These are phyloP conservation scores for Leptoclinus maculatus DNA, from an alignment of 2,797 vertebrate species.

Conservation along the genomic window DNA sequence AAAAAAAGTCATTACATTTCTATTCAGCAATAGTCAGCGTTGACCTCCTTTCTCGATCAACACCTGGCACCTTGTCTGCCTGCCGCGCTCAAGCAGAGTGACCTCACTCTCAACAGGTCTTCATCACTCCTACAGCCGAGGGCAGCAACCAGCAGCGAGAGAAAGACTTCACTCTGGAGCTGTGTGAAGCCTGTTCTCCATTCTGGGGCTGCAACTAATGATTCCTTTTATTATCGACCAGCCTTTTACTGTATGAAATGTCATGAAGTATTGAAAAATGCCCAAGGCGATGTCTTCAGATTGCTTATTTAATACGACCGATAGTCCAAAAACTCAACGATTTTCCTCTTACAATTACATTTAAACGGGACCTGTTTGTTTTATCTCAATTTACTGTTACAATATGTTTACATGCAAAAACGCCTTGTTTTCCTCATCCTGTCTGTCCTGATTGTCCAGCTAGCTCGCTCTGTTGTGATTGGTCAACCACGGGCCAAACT, in stretches of 20 bases:
- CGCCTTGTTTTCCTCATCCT: no score
- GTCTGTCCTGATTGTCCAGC: no score
- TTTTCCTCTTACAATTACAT: not conserved
- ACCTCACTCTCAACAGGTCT: constrained; percentile 38
- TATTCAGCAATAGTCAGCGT: constrained; percentile 27
- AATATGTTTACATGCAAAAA: no score
- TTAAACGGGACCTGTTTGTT: no score
- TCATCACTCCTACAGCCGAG: constrained; percentile 18
- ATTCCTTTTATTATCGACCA: constrained; percentile 13
- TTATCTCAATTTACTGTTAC: no score
- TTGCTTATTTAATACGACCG: not conserved
- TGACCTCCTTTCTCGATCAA: constrained; percentile 41
- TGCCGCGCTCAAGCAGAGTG: constrained; percentile 8
- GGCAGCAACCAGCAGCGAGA: not conserved
- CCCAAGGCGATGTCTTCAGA: not conserved
- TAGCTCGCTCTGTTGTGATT: no score
- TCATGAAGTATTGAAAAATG: not conserved
- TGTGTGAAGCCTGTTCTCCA: not conserved
- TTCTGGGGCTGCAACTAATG: not conserved
- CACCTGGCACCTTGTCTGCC: constrained; percentile 32
- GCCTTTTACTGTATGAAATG: not conserved
- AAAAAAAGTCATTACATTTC: constrained; percentile 33
- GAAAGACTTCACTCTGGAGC: not conserved
- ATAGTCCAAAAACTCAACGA: not conserved
- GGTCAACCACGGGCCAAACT: no score